phyloP scores from a whole-genome alignment of 1,140 invertebrate species.

The Marisa cornuarietis region DNA sequence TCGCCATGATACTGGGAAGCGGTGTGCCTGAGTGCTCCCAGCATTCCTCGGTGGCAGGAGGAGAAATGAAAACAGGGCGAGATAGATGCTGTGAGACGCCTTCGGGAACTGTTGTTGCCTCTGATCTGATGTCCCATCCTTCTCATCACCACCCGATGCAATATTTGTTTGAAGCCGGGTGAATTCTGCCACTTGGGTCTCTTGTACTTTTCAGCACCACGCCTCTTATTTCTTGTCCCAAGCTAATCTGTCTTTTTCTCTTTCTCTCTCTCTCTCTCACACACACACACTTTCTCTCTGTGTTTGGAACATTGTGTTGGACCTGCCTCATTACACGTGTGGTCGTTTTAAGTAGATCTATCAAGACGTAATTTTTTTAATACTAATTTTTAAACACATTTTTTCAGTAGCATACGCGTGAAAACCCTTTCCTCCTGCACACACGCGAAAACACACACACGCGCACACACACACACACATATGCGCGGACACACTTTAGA shows the following conservation, averaged over 20 bases:
- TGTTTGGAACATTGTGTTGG: not conserved
- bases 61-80: constrained; percentile 24
- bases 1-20: constrained; percentile 21
- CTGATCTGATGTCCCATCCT: not conserved
- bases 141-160: not conserved
- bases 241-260: not conserved
- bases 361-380: too few relatives aligned
- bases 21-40: constrained; percentile 18
- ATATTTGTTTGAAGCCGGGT: too few relatives aligned
- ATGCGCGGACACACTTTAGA: not conserved
- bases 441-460: not conserved
- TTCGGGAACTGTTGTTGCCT: not conserved
- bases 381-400: too few relatives aligned
- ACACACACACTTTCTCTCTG: not conserved
- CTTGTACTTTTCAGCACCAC: not conserved
- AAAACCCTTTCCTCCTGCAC: not conserved
- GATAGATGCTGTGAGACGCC: not conserved
- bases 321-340: too few relatives aligned
- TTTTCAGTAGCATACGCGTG: too few relatives aligned
- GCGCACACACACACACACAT: not conserved
- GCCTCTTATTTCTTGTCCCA: not conserved
- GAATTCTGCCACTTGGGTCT: not conserved
- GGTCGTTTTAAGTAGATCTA: too few relatives aligned
- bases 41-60: constrained; percentile 16
- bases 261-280: not conserved